These are phyloP conservation scores for Emydura subglobosa DNA, from an alignment of 2,113 vertebrate species.

Conservation along the genomic window DNA sequence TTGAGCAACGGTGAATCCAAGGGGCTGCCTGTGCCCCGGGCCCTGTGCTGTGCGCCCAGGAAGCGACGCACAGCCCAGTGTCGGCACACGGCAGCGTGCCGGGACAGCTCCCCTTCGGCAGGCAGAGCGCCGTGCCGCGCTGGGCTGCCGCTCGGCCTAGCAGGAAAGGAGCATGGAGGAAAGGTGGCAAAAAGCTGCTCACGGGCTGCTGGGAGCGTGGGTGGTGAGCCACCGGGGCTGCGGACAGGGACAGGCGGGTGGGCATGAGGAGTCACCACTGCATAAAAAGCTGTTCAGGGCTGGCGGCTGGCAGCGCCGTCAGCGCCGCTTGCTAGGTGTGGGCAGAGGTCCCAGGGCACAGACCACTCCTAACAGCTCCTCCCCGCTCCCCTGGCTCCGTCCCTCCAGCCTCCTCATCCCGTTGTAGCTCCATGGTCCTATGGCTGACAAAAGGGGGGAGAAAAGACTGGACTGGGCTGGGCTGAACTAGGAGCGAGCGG, in stretches of 20 bases:
- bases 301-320: not conserved
- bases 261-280: not conserved
- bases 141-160: not conserved
- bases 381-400: not conserved
- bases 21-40: not conserved
- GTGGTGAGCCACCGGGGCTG: not conserved
- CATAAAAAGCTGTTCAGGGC: not conserved
- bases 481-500: too few relatives aligned
- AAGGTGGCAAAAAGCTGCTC: not conserved
- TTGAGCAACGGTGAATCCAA: not conserved
- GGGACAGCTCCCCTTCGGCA: not conserved
- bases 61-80: rapidly evolving
- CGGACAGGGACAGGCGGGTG: too few relatives aligned
- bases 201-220: too few relatives aligned
- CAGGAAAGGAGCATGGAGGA: not conserved
- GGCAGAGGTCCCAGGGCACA: not conserved
- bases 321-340: not conserved
- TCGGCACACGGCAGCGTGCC: not conserved
- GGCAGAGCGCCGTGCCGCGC: not conserved
- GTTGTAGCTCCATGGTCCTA: not conserved
- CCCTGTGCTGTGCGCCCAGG: not conserved
- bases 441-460: not conserved
- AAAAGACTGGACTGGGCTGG: too few relatives aligned
- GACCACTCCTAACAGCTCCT: not conserved
- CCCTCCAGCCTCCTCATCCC: not conserved